phyloP scores from a whole-genome alignment of 2,113 vertebrate genomes.

The Cebidichthys violaceus region DNA sequence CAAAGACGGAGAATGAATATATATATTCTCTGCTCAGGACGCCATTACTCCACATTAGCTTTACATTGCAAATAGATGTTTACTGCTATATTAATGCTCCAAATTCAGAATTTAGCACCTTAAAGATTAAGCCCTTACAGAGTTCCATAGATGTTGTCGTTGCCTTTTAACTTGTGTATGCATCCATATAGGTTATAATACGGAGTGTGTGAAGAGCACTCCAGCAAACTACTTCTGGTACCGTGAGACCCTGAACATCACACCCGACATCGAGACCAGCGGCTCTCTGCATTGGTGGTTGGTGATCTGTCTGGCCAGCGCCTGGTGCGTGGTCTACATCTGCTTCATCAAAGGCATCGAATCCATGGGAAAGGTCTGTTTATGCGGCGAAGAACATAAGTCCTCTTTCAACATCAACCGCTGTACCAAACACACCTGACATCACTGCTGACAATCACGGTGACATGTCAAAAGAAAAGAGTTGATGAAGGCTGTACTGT shows the following conservation, averaged over 20 bases:
- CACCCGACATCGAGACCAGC: constrained; percentile 75
- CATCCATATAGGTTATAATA: constrained; percentile 75
- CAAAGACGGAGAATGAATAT: too few species aligned
- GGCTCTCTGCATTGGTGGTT: constrained; percentile 89
- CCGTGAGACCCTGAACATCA: constrained; percentile 90
- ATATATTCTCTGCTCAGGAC: not conserved
- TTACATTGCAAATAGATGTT: not conserved
- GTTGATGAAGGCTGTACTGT: not conserved
- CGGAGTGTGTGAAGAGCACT: constrained; percentile 87
- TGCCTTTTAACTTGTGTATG: not conserved
- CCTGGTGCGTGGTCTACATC: constrained; percentile 89
- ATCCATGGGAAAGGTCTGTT: constrained; percentile 90
- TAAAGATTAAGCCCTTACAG: not conserved
- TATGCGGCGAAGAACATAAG: not conserved
- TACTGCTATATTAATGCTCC: not conserved
- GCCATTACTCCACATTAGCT: not conserved
- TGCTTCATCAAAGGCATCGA: constrained; percentile 91
- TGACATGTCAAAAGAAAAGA: too few species aligned
- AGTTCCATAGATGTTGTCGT: not conserved
- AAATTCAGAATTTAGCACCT: not conserved
- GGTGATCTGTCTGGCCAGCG: constrained; percentile 83
- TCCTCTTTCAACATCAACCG: not conserved
- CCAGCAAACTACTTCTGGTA: constrained; percentile 95
- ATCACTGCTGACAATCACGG: not conserved
- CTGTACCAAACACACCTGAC: not conserved